Evolutionary conservation across 2,797 vertebrate genomes (phyloP).

Genomic region (Australoheros facetus): DNA sequence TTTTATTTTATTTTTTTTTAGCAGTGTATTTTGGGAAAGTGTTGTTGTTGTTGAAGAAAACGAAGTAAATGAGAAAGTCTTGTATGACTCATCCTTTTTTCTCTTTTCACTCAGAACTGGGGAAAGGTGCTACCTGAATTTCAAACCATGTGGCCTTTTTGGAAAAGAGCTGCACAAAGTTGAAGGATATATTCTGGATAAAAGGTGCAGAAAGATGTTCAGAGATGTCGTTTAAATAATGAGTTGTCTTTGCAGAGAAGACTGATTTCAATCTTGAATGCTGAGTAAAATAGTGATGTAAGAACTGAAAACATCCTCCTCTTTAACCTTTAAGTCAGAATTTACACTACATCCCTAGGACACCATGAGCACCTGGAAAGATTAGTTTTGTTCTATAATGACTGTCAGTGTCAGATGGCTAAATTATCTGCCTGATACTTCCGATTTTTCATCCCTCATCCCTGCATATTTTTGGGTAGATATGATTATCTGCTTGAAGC

Average conservation of each 20-base stretch:
- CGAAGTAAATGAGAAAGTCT: slow-evolving; percentile 27
- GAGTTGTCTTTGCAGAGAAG: neutral
- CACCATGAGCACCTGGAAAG: neutral
- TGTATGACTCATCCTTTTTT: slow-evolving; percentile 26
- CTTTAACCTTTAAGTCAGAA: neutral
- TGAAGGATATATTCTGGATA: slow-evolving; percentile 97
- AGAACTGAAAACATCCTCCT: neutral
- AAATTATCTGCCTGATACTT: neutral
- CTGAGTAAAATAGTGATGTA: neutral
- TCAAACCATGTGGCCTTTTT: slow-evolving; percentile 96
- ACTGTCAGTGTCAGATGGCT: neutral
- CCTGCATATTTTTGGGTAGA: neutral
- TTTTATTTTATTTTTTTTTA: too few relatives aligned
- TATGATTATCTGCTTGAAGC: neutral
- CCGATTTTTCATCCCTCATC: neutral
- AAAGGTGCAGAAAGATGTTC: slow-evolving; percentile 83
- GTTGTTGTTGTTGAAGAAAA: neutral
- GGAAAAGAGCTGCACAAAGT: slow-evolving; percentile 98
- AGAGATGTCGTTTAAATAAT: neutral
- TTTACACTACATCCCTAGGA: neutral
- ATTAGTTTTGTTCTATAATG: neutral
- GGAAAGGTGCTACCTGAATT: slow-evolving; percentile 91
- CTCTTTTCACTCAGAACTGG: slow-evolving; percentile 84
- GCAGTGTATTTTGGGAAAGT: slow-evolving; percentile 11
- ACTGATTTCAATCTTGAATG: neutral